These are phyloP conservation scores for Criorhina ranunculi DNA, from an alignment of 2,888 invertebrate genomes.

Conservation along the genomic window DNA sequence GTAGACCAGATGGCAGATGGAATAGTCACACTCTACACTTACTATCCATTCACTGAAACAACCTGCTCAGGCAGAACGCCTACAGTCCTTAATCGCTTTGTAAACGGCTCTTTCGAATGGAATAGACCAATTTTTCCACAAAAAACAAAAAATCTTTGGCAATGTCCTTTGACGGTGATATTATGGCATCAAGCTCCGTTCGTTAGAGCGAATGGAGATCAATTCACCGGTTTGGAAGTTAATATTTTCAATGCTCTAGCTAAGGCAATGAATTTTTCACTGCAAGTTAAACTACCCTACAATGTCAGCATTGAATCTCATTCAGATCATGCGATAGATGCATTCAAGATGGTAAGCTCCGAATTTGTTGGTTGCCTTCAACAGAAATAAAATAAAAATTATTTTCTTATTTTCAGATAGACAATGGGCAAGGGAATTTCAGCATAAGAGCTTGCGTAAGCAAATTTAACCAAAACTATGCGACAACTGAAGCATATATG, in stretches of 20 bases:
- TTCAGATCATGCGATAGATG: constrained; percentile 3
- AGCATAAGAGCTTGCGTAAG: background rate
- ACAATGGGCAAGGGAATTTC: constrained; percentile 7
- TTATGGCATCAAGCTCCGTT: background rate
- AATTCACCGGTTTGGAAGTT: background rate
- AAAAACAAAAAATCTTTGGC: constrained; percentile 18
- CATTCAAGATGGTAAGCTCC: constrained; percentile 10
- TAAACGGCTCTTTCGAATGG: constrained; percentile 5
- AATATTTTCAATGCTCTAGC: background rate
- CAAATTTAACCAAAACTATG: background rate
- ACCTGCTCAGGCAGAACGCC: constrained; percentile 7
- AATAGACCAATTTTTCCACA: constrained; percentile 1
- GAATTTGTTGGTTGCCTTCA: background rate
- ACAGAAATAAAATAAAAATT: no score
- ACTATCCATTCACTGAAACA: constrained; percentile 18
- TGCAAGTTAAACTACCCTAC: background rate
- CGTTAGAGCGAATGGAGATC: background rate
- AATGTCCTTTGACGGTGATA: constrained; percentile 15
- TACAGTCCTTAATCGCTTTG: constrained; percentile 3
- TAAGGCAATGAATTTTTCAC: constrained; percentile 8
- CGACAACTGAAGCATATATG: background rate
- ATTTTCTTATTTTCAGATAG: constrained; percentile 7
- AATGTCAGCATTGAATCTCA: background rate
- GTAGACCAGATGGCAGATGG: constrained; percentile 3
- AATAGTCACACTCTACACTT: constrained; percentile 33